phyloP scores from a whole-genome alignment of 2,888 invertebrate species.

The Saturnia japonica region DNA sequence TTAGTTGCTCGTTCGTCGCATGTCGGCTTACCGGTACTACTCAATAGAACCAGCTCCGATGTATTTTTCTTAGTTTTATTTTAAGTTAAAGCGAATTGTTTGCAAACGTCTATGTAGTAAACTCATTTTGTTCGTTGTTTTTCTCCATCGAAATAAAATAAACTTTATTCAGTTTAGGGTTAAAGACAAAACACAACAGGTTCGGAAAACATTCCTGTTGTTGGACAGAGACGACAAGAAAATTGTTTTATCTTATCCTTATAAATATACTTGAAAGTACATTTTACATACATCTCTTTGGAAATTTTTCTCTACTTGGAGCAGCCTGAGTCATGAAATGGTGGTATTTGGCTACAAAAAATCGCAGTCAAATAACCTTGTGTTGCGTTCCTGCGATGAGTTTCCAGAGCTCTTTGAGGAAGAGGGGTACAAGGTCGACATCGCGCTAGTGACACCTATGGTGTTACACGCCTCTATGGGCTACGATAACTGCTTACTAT shows the following conservation, averaged over 20 bases:
- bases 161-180: constrained; percentile 1
- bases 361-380: no score
- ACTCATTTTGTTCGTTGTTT: constrained; percentile 6
- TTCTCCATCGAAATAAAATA: not conserved
- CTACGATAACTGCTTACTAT: no score
- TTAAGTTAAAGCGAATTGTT: not conserved
- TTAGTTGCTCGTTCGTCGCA: constrained; percentile 11
- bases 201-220: not conserved
- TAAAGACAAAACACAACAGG: not conserved
- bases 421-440: no score
- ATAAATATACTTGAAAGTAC: not conserved
- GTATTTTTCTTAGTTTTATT: constrained; percentile 7
- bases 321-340: no score
- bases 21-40: constrained; percentile 13
- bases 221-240: not conserved
- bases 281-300: no score
- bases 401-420: no score
- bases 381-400: no score
- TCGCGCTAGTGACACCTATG: no score
- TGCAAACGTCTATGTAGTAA: constrained; percentile 8
- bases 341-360: no score
- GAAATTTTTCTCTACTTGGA: no score
- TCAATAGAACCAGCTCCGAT: not conserved
- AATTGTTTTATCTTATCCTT: not conserved
- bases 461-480: no score